Evolutionary conservation across 1,140 invertebrate genomes (phyloP).

Genomic region (Euwallacea similis): DNA sequence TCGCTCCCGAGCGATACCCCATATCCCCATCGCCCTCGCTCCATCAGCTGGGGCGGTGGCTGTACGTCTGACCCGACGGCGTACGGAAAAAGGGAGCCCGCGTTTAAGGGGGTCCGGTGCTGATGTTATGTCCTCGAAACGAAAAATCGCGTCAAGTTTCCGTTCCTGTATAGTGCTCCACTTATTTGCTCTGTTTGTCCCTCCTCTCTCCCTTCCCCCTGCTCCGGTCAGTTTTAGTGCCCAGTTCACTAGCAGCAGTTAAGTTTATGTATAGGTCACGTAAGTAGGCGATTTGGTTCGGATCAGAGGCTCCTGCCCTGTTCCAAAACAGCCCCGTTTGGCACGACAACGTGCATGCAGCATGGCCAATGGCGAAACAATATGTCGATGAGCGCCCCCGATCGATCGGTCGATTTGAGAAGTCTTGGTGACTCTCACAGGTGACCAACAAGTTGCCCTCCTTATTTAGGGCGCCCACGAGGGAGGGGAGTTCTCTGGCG

Average conservation of each 20-base stretch:
- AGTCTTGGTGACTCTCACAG: neutral
- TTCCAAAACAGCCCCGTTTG: neutral
- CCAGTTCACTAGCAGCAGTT: no score
- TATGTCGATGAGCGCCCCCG: neutral
- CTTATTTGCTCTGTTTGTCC: neutral
- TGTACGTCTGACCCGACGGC: conserved; percentile 19
- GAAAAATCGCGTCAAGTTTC: conserved; percentile 12
- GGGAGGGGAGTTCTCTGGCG: no score
- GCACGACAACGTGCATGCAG: neutral
- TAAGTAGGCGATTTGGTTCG: no score
- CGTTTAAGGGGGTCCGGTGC: conserved; percentile 15
- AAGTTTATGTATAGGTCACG: no score
- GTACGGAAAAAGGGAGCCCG: conserved; percentile 8
- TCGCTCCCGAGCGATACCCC: conserved; percentile 11
- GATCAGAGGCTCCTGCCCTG: neutral
- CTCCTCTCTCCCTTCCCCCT: neutral
- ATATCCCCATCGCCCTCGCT: conserved; percentile 13
- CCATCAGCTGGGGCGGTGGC: conserved; percentile 34
- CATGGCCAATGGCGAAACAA: neutral
- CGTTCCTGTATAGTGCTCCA: neutral
- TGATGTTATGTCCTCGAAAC: conserved; percentile 5
- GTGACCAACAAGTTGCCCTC: no score
- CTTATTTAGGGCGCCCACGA: no score
- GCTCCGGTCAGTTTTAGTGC: no score
- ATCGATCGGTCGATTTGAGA: neutral